phyloP scores from a whole-genome alignment of 1,140 invertebrate species.

The Cryptotermes secundus region DNA sequence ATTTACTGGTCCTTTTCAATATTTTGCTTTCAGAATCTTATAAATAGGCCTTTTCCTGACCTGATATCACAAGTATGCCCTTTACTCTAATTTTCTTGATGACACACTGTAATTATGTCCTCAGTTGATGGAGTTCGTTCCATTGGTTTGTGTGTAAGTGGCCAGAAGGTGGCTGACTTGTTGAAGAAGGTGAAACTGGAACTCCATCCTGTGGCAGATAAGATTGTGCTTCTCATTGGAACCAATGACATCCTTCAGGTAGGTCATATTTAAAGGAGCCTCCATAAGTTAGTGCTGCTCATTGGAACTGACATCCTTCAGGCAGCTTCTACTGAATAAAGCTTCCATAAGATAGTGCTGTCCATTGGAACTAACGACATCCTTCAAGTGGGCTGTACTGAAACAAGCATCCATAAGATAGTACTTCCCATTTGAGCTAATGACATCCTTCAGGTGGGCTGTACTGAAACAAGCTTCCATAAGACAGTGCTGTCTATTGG shows the following conservation, averaged over 20 bases:
- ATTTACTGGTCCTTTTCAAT: no score
- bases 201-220: not conserved
- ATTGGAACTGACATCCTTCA: constrained; percentile 18
- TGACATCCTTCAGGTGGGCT: constrained; percentile 14
- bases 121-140: not conserved
- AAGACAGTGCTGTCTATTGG: not conserved
- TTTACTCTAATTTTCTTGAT: no score
- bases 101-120: not conserved
- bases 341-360: not conserved
- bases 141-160: constrained; percentile 18
- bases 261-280: no score
- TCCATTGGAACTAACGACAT: constrained; percentile 18
- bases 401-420: no score
- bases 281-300: not conserved
- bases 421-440: not conserved
- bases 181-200: not conserved
- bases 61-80: not conserved
- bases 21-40: no score
- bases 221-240: not conserved
- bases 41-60: no score
- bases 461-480: no score
- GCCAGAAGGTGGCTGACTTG: not conserved
- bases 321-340: no score
- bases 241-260: constrained; percentile 19
- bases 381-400: no score